phyloP scores from a whole-genome alignment of 2,113 vertebrate species.

The Andinoacara biseriatus region DNA sequence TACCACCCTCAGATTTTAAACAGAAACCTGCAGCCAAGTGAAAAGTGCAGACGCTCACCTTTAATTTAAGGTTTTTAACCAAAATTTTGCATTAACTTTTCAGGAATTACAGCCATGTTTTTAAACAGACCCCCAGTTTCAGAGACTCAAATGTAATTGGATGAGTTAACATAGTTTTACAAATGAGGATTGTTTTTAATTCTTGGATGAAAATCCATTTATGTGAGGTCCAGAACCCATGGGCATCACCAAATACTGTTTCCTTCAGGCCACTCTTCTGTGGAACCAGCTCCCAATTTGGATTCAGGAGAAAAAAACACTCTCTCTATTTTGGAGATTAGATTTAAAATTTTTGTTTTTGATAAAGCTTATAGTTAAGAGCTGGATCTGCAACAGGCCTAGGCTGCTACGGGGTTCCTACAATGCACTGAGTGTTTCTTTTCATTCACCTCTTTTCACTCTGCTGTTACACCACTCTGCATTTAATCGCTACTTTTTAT shows the following conservation, averaged over 20 bases:
- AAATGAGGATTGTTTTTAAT: background rate
- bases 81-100: background rate
- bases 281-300: too few relatives aligned
- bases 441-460: too few relatives aligned
- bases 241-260: background rate
- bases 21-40: background rate
- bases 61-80: background rate
- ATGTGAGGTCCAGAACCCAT: background rate
- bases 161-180: background rate
- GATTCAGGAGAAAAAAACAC: too few relatives aligned
- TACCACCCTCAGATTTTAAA: background rate
- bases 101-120: background rate
- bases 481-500: too few relatives aligned
- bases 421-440: too few relatives aligned
- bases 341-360: too few relatives aligned
- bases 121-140: background rate
- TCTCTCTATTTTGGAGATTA: too few relatives aligned
- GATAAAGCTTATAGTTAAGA: too few relatives aligned
- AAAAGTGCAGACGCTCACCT: background rate
- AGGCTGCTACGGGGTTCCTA: too few relatives aligned
- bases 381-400: too few relatives aligned
- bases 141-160: background rate
- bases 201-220: background rate
- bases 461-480: too few relatives aligned
- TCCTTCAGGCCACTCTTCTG: background rate